Percentiles rank a stretch among this genome's conserved stretches.
Evolutionary conservation across 2,797 vertebrate genomes (phyloP).

Genomic region (Pelochelys cantorii): DNA sequence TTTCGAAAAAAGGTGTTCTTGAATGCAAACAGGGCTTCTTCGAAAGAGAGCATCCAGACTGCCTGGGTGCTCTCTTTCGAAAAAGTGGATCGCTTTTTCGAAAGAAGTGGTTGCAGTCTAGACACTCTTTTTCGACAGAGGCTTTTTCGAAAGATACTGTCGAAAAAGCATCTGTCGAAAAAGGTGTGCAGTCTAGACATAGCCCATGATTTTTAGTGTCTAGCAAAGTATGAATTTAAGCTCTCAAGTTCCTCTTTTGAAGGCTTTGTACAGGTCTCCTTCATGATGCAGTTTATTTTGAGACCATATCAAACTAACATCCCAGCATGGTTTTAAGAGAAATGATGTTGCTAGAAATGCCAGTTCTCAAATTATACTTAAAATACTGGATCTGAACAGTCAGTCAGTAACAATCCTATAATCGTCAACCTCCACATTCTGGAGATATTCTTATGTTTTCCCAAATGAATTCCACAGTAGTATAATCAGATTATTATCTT

Average conservation of each 20-base stretch:
- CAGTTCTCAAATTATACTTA: constrained; percentile 23
- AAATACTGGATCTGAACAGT: neutral
- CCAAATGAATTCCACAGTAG: neutral
- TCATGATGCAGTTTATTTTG: neutral
- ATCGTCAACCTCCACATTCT: constrained; percentile 4
- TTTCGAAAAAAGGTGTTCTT: too few species aligned
- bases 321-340: constrained; percentile 35
- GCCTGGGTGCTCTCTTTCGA: too few species aligned
- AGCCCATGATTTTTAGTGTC: neutral
- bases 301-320: constrained; percentile 49
- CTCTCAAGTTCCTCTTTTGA: neutral
- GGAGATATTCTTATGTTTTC: neutral
- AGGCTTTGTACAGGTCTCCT: neutral
- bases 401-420: neutral
- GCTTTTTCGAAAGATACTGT: too few species aligned
- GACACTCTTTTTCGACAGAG: too few species aligned
- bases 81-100: too few species aligned
- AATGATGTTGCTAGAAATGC: constrained; percentile 17
- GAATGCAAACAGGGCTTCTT: too few species aligned
- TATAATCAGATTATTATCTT: constrained; percentile 21
- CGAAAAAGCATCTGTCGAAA: too few species aligned
- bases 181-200: too few species aligned
- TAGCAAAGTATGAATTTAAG: neutral
- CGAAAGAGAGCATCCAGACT: too few species aligned
- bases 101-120: too few species aligned